Conservation (phyloP, 2,888 invertebrate genomes). For the Caenorhabditis sp. region DNA sequence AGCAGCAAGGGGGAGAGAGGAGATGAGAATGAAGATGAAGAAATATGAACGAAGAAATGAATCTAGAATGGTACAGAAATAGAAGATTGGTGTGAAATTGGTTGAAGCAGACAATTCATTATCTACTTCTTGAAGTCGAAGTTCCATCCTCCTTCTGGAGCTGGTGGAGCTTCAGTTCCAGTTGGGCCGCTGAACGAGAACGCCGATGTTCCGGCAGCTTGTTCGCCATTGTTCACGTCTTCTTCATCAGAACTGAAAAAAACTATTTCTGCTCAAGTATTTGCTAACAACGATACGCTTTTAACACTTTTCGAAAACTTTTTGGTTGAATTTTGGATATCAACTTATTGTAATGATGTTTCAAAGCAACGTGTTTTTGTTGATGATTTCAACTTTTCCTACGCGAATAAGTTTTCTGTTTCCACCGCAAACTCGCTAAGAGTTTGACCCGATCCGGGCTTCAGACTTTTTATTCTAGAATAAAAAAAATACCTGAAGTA, state of each 20-base stretch:
- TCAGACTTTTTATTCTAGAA: neutral
- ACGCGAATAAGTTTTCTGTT: too few species aligned
- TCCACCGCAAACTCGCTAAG: too few species aligned
- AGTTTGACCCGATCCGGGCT: too few species aligned
- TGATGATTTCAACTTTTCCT: too few species aligned
- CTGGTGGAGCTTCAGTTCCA: slow-evolving; percentile 29
- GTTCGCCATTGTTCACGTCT: neutral
- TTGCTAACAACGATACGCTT: too few species aligned
- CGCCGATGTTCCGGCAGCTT: neutral
- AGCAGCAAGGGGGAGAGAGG: slow-evolving; percentile 13
- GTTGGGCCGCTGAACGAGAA: slow-evolving; percentile 2
- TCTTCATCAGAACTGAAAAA: slow-evolving; percentile 16
- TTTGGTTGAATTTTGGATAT: too few species aligned
- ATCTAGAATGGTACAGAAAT: slow-evolving; percentile 10
- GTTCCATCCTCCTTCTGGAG: slow-evolving; percentile 36
- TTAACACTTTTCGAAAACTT: too few species aligned
- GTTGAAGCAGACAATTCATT: slow-evolving; percentile 18
- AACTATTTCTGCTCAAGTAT: too few species aligned
- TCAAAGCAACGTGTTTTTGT: too few species aligned
- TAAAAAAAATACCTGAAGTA: slow-evolving; percentile 78
- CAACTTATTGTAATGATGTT: too few species aligned
- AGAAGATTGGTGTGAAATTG: slow-evolving; percentile 22
- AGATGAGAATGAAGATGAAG: slow-evolving; percentile 17
- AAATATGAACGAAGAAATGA: slow-evolving; percentile 6
- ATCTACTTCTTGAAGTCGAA: slow-evolving; percentile 14